Base-by-base conservation (phyloP, 2,113 vertebrate genomes). In the Hemiscyllium ocellatum region DNA sequence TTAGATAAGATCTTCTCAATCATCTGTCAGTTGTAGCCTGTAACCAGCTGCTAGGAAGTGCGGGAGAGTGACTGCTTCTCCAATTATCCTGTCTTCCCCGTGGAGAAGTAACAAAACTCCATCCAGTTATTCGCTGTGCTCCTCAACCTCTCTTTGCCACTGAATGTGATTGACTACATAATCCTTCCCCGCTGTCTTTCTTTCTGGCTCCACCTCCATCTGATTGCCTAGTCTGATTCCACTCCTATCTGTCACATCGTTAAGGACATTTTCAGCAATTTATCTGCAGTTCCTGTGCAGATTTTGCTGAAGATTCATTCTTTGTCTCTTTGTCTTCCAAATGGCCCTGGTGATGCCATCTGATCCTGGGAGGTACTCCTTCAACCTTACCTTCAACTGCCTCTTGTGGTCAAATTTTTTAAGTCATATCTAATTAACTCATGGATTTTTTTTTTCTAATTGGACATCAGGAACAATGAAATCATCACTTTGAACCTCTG, bases 41-140 rank as follows among this genome's bases (percentile, higher is more conserved):
- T 72, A 50, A 95, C 37, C 42, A 95, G 68, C 93, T 69, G n/a
- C 91, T 68, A 42, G 42, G n/a, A 50, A 50, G 68, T 50, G 94
- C 4, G 52, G 2, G 13, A 52, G 42, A 95, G 42, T 66, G 66
- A 50, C 69, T 95, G 72, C 12, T 52, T 72, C 69, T 93, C 89
- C n/a, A 93, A 66, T 66, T 91, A 93, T 37, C 61, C 89, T 93
- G 61, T 91, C 87, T n/a, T 93, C n/a, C 61, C 89, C 3, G 33
- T 66, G 56, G 89, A 66, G 61, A 93, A 66, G 89, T 33, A 93
- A 66, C 61, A 22, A 93, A 93, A 17, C 61, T 93, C 65, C 89
- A 66, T 93, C 61, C 13, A 47, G 33, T 91, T 56, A 91, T 37
- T 91, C 61, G 7, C 4, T 65, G 89, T 37, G 13, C 89, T 91